These are phyloP conservation scores for Rousettus leschenaultii DNA, from an alignment of 2,113 vertebrate species.

Conservation along the genomic window DNA sequence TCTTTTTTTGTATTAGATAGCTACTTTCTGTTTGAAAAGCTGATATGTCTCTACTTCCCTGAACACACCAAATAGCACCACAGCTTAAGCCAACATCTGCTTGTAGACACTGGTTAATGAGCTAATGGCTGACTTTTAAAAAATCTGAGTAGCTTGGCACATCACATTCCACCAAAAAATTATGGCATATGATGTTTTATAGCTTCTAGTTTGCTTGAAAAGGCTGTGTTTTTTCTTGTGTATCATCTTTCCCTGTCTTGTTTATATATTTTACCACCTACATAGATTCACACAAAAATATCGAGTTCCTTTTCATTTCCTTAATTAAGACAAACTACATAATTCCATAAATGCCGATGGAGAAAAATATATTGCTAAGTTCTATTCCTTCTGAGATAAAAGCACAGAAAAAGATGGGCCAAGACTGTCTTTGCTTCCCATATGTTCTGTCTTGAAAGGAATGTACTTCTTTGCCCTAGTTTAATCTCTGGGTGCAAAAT, in stretches of 20 bases:
- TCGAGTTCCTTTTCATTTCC: constrained; percentile 74
- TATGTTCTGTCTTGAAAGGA: background rate
- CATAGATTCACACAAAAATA: constrained; percentile 70
- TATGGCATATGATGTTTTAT: constrained; percentile 73
- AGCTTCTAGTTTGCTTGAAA: constrained; percentile 73
- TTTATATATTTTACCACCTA: constrained; percentile 77
- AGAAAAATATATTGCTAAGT: constrained; percentile 58
- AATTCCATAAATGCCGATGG: constrained; percentile 53
- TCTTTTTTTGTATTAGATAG: constrained; percentile 71
- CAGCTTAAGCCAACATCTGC: constrained; percentile 47
- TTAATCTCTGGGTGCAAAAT: background rate
- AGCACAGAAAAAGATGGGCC: background rate
- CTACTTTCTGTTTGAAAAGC: constrained; percentile 54
- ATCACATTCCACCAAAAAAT: background rate
- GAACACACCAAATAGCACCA: constrained; percentile 21
- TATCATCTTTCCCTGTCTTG: constrained; percentile 69
- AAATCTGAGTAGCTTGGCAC: constrained; percentile 64
- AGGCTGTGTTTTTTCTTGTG: constrained; percentile 70
- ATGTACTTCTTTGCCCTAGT: background rate
- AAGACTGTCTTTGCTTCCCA: background rate
- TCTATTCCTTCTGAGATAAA: constrained; percentile 58
- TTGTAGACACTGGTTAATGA: constrained; percentile 37
- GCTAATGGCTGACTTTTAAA: constrained; percentile 51
- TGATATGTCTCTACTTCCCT: background rate
- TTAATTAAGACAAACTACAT: constrained; percentile 75